phyloP scores from a whole-genome alignment of 2,113 vertebrate genomes.

The Perca schrenkii region DNA sequence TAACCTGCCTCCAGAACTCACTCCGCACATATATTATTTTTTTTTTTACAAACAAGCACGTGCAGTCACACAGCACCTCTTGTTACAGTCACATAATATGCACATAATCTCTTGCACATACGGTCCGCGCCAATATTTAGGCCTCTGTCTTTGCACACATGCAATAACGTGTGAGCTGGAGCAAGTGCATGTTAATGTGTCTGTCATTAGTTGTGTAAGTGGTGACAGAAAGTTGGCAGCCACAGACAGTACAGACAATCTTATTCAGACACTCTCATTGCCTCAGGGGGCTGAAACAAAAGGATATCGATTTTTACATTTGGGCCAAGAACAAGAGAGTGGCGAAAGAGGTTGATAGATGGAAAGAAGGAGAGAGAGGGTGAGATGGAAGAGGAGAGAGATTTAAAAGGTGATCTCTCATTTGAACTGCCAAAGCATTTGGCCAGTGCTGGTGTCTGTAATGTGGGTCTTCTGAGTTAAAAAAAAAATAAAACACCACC shows the following conservation, averaged over 20 bases:
- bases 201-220: constrained; percentile 77
- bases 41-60: constrained; percentile 2
- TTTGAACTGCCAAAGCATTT: constrained; percentile 65
- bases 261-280: constrained; percentile 77
- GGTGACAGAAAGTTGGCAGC: constrained; percentile 80
- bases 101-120: neutral
- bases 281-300: constrained; percentile 80
- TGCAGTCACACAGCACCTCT: constrained; percentile 6
- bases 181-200: constrained; percentile 73
- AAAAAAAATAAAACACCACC: constrained; percentile 20
- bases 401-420: constrained; percentile 78
- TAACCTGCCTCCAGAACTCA: constrained; percentile 49
- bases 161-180: constrained; percentile 50
- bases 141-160: constrained; percentile 33
- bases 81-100: neutral
- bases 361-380: constrained; percentile 68
- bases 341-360: constrained; percentile 69
- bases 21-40: constrained; percentile 39
- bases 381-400: constrained; percentile 63
- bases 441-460: constrained; percentile 31
- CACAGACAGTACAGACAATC: constrained; percentile 65
- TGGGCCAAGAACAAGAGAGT: constrained; percentile 79
- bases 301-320: constrained; percentile 82
- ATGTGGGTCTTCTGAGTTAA: constrained; percentile 24
- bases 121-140: constrained; percentile 30